Evolutionary conservation across 2,797 vertebrate genomes (phyloP).

Genomic region (Parauchenoglanis ngamensis): DNA sequence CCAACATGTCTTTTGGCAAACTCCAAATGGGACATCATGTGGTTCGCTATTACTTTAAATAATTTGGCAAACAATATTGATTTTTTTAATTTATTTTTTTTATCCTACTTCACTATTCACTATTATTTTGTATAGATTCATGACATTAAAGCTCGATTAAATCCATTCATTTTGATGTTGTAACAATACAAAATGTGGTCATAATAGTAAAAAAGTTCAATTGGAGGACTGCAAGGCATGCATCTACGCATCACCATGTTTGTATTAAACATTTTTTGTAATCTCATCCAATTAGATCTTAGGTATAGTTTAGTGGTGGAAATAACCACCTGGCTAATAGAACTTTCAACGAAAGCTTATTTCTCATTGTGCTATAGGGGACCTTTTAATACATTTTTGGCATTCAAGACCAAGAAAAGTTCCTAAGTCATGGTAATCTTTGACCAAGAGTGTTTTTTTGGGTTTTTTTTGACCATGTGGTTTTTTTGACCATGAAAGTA

Average conservation of each 20-base stretch:
- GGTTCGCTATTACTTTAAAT: background rate
- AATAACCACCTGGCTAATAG: background rate
- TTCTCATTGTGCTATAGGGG: too few relatives aligned
- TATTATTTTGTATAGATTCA: background rate
- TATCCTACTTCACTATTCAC: background rate
- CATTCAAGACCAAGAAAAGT: background rate
- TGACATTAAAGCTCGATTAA: background rate
- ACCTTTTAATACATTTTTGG: background rate
- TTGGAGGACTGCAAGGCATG: background rate
- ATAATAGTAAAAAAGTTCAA: background rate
- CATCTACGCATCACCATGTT: too few relatives aligned
- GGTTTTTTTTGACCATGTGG: background rate
- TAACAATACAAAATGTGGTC: background rate
- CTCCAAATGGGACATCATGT: background rate
- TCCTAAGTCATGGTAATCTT: background rate
- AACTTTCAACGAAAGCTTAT: background rate
- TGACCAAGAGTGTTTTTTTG: background rate
- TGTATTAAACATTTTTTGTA: background rate
- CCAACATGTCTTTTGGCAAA: background rate
- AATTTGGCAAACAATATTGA: background rate
- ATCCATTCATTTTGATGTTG: background rate
- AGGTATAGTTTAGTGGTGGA: background rate
- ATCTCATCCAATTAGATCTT: background rate
- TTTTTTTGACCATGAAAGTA: background rate
- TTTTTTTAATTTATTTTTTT: background rate